These are phyloP conservation scores for Drosophila cracens DNA, from an alignment of 2,888 invertebrate genomes.

Conservation along the genomic window DNA sequence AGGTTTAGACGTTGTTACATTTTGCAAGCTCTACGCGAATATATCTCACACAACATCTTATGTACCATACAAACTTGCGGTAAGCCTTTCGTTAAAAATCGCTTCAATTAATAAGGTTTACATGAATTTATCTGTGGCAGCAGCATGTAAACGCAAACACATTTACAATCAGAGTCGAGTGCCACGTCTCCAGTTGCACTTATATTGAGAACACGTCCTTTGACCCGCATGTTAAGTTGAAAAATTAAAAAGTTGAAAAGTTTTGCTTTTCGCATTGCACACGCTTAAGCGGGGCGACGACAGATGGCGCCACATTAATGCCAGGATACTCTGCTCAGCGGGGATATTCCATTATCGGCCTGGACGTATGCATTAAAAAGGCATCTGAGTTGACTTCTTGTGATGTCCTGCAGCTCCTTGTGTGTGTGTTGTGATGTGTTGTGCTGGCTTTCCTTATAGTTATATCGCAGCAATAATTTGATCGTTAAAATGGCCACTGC, in stretches of 20 bases:
- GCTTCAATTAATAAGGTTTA: background rate
- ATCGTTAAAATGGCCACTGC: slow-evolving; percentile 76
- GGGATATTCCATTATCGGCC: slow-evolving; percentile 43
- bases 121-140: background rate
- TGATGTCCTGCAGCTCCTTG: slow-evolving; percentile 3
- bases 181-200: slow-evolving; percentile 2
- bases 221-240: slow-evolving; percentile 22
- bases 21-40: background rate
- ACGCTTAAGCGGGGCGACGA: slow-evolving; percentile 50
- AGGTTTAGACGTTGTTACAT: background rate
- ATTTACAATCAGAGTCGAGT: slow-evolving; percentile 5
- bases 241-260: slow-evolving; percentile 2
- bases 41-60: background rate
- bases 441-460: slow-evolving; percentile 41
- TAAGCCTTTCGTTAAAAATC: background rate
- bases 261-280: slow-evolving; percentile 57
- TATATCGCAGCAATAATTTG: slow-evolving; percentile 71
- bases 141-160: background rate
- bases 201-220: slow-evolving; percentile 17
- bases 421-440: no score
- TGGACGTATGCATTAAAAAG: slow-evolving; percentile 30
- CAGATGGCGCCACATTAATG: slow-evolving; percentile 72
- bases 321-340: slow-evolving; percentile 20
- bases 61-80: background rate
- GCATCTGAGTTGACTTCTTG: slow-evolving; percentile 27